Conservation (phyloP, 1,140 invertebrate genomes). For the Magallana angulata region DNA sequence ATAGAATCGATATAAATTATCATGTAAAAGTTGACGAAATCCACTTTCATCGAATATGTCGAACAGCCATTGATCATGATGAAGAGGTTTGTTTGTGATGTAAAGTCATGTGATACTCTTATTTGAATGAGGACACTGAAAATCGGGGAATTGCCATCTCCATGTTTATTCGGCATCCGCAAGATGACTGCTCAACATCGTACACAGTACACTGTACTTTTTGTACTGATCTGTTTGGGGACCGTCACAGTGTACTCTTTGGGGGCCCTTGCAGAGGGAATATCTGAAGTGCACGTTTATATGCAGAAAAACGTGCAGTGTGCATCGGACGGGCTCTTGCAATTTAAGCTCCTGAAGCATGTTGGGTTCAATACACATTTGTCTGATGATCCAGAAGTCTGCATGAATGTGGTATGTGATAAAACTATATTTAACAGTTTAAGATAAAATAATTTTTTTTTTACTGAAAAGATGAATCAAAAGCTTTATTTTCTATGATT, state of each 20-base stretch:
- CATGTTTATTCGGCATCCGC: neutral
- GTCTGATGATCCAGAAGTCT: conserved; percentile 1
- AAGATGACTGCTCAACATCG: neutral
- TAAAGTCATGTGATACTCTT: neutral
- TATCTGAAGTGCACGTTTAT: conserved; percentile 6
- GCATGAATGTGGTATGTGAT: conserved; percentile 20
- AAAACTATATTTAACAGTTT: neutral
- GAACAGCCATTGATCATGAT: too few species aligned
- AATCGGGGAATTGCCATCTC: neutral
- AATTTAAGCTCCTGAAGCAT: conserved; percentile 10
- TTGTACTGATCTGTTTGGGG: neutral
- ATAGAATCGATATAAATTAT: too few species aligned
- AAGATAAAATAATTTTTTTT: too few species aligned
- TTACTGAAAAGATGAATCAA: too few species aligned
- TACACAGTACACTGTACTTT: neutral
- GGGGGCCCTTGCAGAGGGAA: neutral
- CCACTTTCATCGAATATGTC: too few species aligned
- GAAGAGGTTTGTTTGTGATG: neutral
- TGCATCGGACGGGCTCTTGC: neutral
- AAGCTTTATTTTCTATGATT: too few species aligned
- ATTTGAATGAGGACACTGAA: neutral
- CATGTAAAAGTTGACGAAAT: too few species aligned
- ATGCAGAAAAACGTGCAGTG: neutral
- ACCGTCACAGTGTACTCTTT: neutral
- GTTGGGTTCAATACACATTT: conserved; percentile 9